A percentile compares a stretch with the other conserved stretches of the same genome.
These are phyloP conservation scores for Azorinus chamasolen DNA, from an alignment of 2,888 invertebrate genomes.

Conservation along the genomic window DNA sequence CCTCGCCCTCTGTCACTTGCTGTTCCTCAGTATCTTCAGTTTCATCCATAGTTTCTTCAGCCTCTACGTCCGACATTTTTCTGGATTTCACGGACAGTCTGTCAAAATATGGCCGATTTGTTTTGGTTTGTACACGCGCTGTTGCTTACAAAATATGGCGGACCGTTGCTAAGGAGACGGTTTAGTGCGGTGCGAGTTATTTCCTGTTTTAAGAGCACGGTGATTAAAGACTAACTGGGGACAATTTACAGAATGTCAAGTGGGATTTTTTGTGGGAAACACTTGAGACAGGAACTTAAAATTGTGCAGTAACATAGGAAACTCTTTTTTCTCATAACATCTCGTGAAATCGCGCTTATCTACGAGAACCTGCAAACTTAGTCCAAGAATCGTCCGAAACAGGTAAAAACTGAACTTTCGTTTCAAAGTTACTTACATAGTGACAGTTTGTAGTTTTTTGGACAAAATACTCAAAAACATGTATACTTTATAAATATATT, in stretches of 20 bases:
- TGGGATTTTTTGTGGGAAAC: neutral
- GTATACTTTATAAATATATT: neutral
- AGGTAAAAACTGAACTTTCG: neutral
- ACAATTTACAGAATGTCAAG: neutral
- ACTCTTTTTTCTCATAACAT: neutral
- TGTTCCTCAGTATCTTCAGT: constrained; percentile 69
- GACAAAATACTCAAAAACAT: neutral
- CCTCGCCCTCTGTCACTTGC: constrained; percentile 69
- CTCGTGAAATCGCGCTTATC: constrained; percentile 44
- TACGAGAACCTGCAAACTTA: constrained; percentile 44
- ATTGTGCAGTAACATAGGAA: neutral
- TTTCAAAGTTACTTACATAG: constrained; percentile 1
- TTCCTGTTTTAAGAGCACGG: constrained; percentile 22
- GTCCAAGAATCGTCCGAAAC: constrained; percentile 18
- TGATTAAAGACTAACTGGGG: constrained; percentile 13
- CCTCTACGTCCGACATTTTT: constrained; percentile 73
- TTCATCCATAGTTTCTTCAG: constrained; percentile 59
- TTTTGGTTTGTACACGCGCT: constrained; percentile 44
- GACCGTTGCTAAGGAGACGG: constrained; percentile 71
- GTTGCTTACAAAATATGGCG: constrained; percentile 77
- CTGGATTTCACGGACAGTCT: neutral
- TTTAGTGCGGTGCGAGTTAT: constrained; percentile 25
- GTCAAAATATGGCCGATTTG: constrained; percentile 11
- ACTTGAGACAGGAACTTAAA: neutral
- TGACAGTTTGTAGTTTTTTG: neutral